Conservation (phyloP, 2,888 invertebrate species). For the Mythimna loreyi region DNA sequence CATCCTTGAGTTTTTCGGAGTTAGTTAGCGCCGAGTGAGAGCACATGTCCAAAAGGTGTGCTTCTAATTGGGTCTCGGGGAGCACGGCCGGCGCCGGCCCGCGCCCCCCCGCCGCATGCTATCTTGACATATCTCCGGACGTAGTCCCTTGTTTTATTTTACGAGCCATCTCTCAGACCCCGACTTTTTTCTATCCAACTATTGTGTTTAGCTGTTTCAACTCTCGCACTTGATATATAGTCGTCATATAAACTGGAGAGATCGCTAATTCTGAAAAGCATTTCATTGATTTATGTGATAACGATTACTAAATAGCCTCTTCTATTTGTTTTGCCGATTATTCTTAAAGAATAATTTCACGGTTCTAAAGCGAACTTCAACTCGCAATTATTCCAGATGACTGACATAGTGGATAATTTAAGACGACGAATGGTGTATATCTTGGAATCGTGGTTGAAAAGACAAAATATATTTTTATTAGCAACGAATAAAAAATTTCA, state of each 20-base stretch:
- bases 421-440: constrained; percentile 27
- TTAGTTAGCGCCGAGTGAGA: constrained; percentile 85
- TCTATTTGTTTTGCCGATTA: constrained; percentile 47
- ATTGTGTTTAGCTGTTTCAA: constrained; percentile 84
- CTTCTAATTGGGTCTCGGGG: constrained; percentile 89
- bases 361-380: constrained; percentile 16
- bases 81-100: constrained; percentile 81
- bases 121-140: constrained; percentile 91
- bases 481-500: too few relatives aligned
- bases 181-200: constrained; percentile 80
- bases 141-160: constrained; percentile 89
- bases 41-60: constrained; percentile 91
- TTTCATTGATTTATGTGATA: constrained; percentile 68
- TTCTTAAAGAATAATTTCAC: constrained; percentile 44
- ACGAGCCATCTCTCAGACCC: constrained; percentile 87
- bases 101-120: constrained; percentile 85
- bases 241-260: constrained; percentile 77
- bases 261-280: constrained; percentile 78
- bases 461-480: too few relatives aligned
- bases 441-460: constrained; percentile 4
- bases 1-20: constrained; percentile 82
- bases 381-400: constrained; percentile 24
- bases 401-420: constrained; percentile 30
- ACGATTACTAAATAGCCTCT: constrained; percentile 63
- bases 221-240: constrained; percentile 84